Base-by-base conservation (phyloP, 2,888 invertebrate species). In the Leuctra nigra region DNA sequence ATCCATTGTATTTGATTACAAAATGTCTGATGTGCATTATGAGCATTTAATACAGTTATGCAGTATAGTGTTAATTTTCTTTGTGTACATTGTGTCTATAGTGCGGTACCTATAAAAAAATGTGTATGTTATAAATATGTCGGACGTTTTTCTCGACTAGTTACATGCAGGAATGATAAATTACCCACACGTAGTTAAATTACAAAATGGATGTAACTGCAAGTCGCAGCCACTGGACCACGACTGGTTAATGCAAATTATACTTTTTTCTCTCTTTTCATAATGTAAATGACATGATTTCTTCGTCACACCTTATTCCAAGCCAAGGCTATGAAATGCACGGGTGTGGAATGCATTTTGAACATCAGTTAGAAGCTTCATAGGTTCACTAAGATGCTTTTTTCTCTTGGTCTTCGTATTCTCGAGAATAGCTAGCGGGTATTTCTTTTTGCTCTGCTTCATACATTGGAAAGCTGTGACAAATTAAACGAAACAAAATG, bases 231-330 rank as follows among this genome's bases (percentile, higher is more conserved):
- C 50, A 33, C 50, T 50, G 50, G 50, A 50, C 50, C 50, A 33
- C 50, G 22, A 50, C 50, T 13, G 50, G 35, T 16, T 50, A 33
- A 50, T 50, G 50, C 35, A 50, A 50, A 50, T 50, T 35, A 33
- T 18, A 50, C 35, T n/a, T 50, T 50, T 35, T 50, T 50, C 35
- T 50, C 16, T 18, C 35, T 44, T 23, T 20, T 20, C 44, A 23
- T 20, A 29, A 7, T 29, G 11, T 29, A 23, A 44, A 44, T 44
- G 44, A 44, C 44, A 44, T 20, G 44, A 44, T 44, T 44, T 44
- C 44, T 44, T 23, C 23, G 44, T 44, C 44, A 44, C 44, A 44
- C 44, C 44, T 44, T 23, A 18, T n/a, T n/a, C n/a, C n/a, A n/a
- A n/a, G n/a, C 44, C 44, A 44, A 44, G 44, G 44, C 44, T 44